Conservation (phyloP, 2,113 vertebrate species). For the Thryonomys swinderianus region DNA sequence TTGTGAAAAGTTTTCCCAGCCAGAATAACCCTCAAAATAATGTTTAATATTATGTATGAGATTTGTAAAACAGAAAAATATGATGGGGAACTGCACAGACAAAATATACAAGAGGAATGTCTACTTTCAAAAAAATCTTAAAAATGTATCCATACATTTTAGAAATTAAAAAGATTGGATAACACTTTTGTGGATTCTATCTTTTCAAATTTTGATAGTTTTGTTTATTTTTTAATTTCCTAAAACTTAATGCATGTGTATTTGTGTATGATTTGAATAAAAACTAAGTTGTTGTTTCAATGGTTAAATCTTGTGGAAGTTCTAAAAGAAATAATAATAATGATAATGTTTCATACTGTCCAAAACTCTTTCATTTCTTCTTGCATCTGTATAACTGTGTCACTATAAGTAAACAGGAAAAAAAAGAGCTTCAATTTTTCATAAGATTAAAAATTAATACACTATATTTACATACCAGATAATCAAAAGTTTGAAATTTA, state of each 20-base stretch:
- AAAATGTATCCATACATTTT: background rate
- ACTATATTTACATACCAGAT: background rate
- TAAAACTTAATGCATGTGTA: background rate
- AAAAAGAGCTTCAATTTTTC: background rate
- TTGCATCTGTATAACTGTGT: background rate
- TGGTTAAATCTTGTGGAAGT: background rate
- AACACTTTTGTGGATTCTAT: background rate
- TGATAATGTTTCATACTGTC: background rate
- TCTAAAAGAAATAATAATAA: background rate
- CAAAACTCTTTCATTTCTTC: background rate
- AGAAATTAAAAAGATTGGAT: background rate
- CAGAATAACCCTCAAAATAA: background rate
- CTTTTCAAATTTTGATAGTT: background rate
- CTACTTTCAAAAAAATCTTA: background rate
- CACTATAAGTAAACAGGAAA: background rate
- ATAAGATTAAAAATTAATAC: background rate
- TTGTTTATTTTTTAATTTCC: background rate
- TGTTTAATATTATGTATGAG: background rate
- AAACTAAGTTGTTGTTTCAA: background rate
- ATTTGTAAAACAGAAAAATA: background rate
- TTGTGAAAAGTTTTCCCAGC: background rate
- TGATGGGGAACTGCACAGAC: background rate
- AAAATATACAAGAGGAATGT: background rate
- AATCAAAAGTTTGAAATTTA: background rate
- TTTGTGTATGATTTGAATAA: background rate